These are phyloP conservation scores for Strongylocentrotus purpuratus DNA, from an alignment of 35 echinoderm and acorn worm genomes.

Conservation along the genomic window DNA sequence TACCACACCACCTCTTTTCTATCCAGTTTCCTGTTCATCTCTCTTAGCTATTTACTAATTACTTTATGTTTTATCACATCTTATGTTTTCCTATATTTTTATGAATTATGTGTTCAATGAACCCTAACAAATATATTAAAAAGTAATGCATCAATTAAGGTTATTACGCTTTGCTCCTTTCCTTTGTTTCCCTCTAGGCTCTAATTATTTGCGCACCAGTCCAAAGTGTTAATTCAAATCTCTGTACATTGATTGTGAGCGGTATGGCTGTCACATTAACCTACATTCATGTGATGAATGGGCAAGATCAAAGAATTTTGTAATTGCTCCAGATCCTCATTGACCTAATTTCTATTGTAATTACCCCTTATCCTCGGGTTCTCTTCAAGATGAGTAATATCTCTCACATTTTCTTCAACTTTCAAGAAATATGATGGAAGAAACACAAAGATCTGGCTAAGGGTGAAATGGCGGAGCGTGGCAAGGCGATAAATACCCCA, in stretches of 20 bases:
- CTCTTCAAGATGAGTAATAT: not conserved
- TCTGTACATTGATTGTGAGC: not conserved
- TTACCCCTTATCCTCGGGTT: not conserved
- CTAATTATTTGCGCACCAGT: not conserved
- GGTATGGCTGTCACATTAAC: not conserved
- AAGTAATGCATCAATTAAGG: not conserved
- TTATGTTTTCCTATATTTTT: not conserved
- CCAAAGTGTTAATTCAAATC: not conserved
- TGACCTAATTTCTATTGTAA: not conserved
- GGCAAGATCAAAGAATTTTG: not conserved
- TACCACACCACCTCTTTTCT: not conserved
- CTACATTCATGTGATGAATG: conserved; percentile 6
- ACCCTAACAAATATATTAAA: not conserved
- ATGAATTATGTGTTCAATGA: not conserved
- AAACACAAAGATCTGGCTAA: not conserved
- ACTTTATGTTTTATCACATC: not conserved
- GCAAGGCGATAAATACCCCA: not conserved
- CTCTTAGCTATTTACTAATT: not conserved
- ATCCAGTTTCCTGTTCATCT: not conserved
- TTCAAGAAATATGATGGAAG: not conserved
- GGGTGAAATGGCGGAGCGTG: not conserved
- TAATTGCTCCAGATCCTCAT: not conserved
- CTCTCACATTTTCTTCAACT: not conserved
- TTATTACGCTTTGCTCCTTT: not conserved
- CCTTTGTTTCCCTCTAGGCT: not conserved